Evolutionary conservation across 2,888 invertebrate species (phyloP).

Genomic region (Drosophila mercatorum): DNA sequence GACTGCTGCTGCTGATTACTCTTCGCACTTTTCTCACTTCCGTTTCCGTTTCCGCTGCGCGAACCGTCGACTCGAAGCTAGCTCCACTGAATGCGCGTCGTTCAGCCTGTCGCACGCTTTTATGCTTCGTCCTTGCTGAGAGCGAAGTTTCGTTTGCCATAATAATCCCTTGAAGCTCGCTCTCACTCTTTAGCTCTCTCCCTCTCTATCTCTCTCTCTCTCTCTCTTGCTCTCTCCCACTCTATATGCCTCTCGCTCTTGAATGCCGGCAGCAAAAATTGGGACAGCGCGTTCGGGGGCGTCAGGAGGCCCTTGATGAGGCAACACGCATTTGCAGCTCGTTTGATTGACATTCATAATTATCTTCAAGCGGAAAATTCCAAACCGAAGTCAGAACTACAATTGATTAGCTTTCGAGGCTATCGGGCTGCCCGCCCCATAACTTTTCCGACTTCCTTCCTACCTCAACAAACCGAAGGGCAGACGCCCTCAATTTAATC

Average conservation of each 20-base stretch:
- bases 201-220: conserved; percentile 8
- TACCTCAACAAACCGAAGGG: background rate
- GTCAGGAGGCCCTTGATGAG: background rate
- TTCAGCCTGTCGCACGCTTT: conserved; percentile 44
- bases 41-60: conserved; percentile 16
- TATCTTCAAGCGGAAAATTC: conserved; percentile 72
- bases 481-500: conserved; percentile 33
- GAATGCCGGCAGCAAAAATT: conserved; percentile 30
- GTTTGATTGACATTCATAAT: conserved; percentile 65
- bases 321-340: conserved; percentile 49
- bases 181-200: background rate
- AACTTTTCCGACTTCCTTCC: background rate
- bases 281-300: conserved; percentile 3
- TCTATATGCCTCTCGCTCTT: conserved; percentile 3
- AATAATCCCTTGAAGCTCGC: conserved; percentile 20
- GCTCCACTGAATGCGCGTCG: conserved; percentile 66
- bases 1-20: background rate
- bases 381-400: conserved; percentile 27
- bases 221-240: background rate
- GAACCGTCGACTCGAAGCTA: conserved; percentile 60
- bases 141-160: conserved; percentile 40
- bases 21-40: conserved; percentile 19
- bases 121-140: conserved; percentile 47
- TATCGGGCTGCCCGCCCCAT: background rate
- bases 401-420: conserved; percentile 42